Base-by-base conservation (phyloP, 1,140 invertebrate species). In the Hyles vespertilio region DNA sequence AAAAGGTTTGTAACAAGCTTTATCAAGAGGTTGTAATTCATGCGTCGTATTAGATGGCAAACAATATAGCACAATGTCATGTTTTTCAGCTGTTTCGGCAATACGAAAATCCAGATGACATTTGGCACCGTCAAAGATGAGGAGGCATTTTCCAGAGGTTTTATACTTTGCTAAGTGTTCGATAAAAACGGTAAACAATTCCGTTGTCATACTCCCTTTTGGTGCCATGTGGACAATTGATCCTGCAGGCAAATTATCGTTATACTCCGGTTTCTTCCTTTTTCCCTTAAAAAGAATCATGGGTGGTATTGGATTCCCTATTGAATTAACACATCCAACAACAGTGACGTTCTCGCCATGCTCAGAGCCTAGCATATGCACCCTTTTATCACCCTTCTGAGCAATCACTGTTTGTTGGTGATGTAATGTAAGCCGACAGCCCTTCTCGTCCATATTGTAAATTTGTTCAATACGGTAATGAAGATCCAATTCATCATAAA, bases 361-460 rank as follows among this genome's bases (percentile, higher is more conserved):
- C 71, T 89, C 76, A 1, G 68, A 62, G 10, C 72, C 69, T 3
- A 80, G 55, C 5, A 75, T 48, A 69, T 84, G 81, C 32, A 89
- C 77, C 59, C 80, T 64, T 68, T 75, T 77, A 32, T 62, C 49
- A 8, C 85, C 80, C 67, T 77, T 87, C 58, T 67, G 32, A 46
- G 79, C 67, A 3, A 84, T 59, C 79, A 73, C 11, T 78, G 59
- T 12, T 53, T 79, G 63, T 51, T 81, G 69, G 33, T 84, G 59
- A 56, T 89, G 80, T 8, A 88, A 11, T 5, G 71, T 78, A n/a
- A 85, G 58, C 9, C 70, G 59, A 54, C 80, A 81, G 4, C 79
- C 82, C 62, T 85, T 89, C 67, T 89, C 83, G 66, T 84, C 81
- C 59, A 82, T 70, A 57, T 86, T 86, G 59, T 72, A 88, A 36